These are phyloP conservation scores for Drosophila phalerata DNA, from an alignment of 2,888 invertebrate species.

Conservation along the genomic window DNA sequence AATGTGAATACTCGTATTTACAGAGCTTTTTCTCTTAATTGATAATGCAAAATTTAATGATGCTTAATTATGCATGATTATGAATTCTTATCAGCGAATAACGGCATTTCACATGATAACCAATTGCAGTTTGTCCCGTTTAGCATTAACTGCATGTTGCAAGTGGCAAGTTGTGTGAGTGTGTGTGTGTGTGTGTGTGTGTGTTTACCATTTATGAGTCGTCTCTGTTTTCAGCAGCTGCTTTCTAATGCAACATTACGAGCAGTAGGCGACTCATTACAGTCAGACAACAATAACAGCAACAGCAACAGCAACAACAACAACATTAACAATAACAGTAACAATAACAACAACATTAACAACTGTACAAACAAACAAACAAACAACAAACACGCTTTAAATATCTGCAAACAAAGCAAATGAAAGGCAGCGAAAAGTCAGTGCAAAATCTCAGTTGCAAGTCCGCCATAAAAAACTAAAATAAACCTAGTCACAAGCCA, in stretches of 20 bases:
- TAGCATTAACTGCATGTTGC: slow-evolving; percentile 7
- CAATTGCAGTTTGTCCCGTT: slow-evolving; percentile 12
- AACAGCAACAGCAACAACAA: slow-evolving; percentile 14
- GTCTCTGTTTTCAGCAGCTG: slow-evolving; percentile 30
- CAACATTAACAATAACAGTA: neutral
- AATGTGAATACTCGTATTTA: neutral
- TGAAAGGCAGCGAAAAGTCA: slow-evolving; percentile 37
- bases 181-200: neutral
- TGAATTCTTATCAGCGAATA: slow-evolving; percentile 6
- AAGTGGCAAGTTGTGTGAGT: neutral
- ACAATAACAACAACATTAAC: slow-evolving; percentile 5
- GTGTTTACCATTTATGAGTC: slow-evolving; percentile 33
- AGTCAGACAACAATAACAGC: slow-evolving; percentile 11
- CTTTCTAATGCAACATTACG: slow-evolving; percentile 57
- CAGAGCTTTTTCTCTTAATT: neutral
- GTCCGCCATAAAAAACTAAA: slow-evolving; percentile 7
- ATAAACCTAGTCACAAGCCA: slow-evolving; percentile 1
- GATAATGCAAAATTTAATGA: neutral
- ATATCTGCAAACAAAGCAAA: slow-evolving; percentile 48
- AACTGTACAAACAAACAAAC: slow-evolving; percentile 17
- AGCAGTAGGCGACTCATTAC: slow-evolving; percentile 43
- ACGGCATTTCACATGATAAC: slow-evolving; percentile 17
- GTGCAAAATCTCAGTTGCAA: slow-evolving; percentile 18
- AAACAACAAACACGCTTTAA: slow-evolving; percentile 44
- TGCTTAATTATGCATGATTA: slow-evolving; percentile 1